A percentile compares a stretch with the other conserved stretches of the same genome.
Evolutionary conservation across 2,888 invertebrate genomes (phyloP).

Genomic region (Tenthredo scrophulariae): DNA sequence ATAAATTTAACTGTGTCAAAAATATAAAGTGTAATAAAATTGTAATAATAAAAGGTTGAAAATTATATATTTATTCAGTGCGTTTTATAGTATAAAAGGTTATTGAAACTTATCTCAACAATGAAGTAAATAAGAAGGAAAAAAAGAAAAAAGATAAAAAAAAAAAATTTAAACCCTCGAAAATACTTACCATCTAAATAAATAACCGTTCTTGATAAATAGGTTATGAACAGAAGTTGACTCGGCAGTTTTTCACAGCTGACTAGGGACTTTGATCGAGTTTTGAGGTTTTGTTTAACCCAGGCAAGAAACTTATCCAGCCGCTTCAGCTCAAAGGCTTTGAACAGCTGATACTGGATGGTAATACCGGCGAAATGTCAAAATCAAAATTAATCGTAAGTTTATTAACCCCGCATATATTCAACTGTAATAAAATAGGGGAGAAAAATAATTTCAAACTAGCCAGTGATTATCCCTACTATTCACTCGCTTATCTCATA

Average conservation of each 20-base stretch:
- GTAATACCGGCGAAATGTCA: slow-evolving; percentile 77
- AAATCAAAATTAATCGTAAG: slow-evolving; percentile 77
- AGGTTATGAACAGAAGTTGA: slow-evolving; percentile 66
- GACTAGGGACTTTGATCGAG: slow-evolving; percentile 68
- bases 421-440: background rate
- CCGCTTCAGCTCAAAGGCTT: slow-evolving; percentile 59
- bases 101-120: background rate
- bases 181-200: slow-evolving; percentile 18
- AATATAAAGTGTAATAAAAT: background rate
- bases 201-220: background rate
- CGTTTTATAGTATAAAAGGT: background rate
- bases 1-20: background rate
- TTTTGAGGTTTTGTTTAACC: slow-evolving; percentile 27
- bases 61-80: background rate
- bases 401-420: slow-evolving; percentile 53
- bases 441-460: background rate
- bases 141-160: too few relatives aligned
- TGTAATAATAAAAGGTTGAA: background rate
- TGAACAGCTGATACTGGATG: slow-evolving; percentile 75
- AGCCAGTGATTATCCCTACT: background rate
- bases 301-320: background rate
- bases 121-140: background rate
- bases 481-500: background rate
- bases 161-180: background rate
- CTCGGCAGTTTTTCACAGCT: slow-evolving; percentile 72